These are phyloP conservation scores for Macaria liturata DNA, from an alignment of 2,888 invertebrate genomes.

Conservation along the genomic window DNA sequence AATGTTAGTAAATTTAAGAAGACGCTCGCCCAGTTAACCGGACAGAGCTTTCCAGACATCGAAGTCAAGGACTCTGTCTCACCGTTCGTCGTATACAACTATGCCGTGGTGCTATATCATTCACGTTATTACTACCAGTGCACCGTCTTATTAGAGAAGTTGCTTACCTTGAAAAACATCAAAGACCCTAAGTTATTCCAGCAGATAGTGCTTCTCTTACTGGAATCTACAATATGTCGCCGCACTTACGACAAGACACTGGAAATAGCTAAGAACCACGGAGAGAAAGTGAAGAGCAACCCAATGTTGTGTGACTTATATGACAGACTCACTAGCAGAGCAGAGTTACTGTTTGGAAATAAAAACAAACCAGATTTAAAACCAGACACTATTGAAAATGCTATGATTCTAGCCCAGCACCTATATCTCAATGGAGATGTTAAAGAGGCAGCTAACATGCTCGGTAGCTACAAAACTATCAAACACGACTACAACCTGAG, in stretches of 20 bases:
- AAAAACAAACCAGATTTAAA: constrained; percentile 59
- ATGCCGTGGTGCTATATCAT: constrained; percentile 90
- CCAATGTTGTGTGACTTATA: constrained; percentile 61
- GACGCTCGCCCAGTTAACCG: constrained; percentile 84
- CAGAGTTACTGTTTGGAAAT: constrained; percentile 64
- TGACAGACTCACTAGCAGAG: constrained; percentile 68
- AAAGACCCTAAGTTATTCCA: constrained; percentile 68
- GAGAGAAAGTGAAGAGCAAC: constrained; percentile 60
- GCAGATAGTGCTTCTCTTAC: constrained; percentile 62
- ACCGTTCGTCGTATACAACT: constrained; percentile 87
- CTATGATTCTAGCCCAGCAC: constrained; percentile 73
- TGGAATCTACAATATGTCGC: constrained; percentile 73
- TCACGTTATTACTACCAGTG: constrained; percentile 89
- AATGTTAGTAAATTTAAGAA: constrained; percentile 89
- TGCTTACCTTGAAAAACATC: constrained; percentile 61
- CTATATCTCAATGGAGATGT: constrained; percentile 72
- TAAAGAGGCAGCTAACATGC: constrained; percentile 64
- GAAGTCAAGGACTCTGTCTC: constrained; percentile 64
- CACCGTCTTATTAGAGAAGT: constrained; percentile 65
- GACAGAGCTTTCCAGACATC: constrained; percentile 72
- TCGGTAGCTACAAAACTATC: constrained; percentile 65
- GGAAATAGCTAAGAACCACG: constrained; percentile 65
- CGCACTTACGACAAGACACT: constrained; percentile 71
- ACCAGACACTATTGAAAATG: constrained; percentile 71
- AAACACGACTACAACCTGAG: constrained; percentile 68